A percentile compares a stretch with the other conserved stretches of the same genome.
Conservation (phyloP, 2,888 invertebrate species). For the Drepanosiphum platanoidis region DNA sequence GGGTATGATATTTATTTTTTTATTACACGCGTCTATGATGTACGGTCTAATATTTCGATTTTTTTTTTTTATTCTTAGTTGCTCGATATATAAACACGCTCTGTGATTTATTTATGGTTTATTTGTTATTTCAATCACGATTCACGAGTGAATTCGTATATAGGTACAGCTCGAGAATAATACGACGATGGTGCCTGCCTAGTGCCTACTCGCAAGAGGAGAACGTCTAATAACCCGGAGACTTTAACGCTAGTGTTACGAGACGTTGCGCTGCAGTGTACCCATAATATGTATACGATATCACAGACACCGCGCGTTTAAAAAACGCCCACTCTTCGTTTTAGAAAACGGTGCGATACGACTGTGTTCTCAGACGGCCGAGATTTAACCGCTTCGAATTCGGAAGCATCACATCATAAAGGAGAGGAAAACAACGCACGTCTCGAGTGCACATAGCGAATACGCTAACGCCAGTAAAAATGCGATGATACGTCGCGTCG, state of each 20-base stretch:
- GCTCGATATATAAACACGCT: background rate
- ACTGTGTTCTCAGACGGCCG: background rate
- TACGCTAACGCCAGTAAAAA: background rate
- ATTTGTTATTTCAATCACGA: background rate
- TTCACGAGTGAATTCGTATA: background rate
- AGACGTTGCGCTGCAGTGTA: constrained; percentile 8
- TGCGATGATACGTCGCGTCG: too few species aligned
- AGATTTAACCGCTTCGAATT: constrained; percentile 32
- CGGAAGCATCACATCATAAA: constrained; percentile 2
- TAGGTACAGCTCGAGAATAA: background rate
- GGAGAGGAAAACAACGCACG: constrained; percentile 32
- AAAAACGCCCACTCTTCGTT: constrained; percentile 24
- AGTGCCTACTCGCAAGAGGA: too few species aligned
- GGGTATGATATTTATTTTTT: background rate
- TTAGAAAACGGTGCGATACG: background rate
- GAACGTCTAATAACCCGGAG: too few species aligned
- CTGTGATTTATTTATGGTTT: background rate
- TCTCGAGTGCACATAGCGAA: constrained; percentile 37
- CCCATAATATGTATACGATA: too few species aligned
- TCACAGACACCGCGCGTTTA: background rate
- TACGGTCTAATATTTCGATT: constrained; percentile 7
- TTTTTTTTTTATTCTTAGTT: background rate
- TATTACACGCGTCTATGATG: background rate
- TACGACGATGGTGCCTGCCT: too few species aligned
- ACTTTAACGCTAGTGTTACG: too few species aligned